A percentile compares a stretch with the other conserved stretches of the same genome.
Conservation (phyloP, 2,797 vertebrate genomes). For the Gila robusta region DNA sequence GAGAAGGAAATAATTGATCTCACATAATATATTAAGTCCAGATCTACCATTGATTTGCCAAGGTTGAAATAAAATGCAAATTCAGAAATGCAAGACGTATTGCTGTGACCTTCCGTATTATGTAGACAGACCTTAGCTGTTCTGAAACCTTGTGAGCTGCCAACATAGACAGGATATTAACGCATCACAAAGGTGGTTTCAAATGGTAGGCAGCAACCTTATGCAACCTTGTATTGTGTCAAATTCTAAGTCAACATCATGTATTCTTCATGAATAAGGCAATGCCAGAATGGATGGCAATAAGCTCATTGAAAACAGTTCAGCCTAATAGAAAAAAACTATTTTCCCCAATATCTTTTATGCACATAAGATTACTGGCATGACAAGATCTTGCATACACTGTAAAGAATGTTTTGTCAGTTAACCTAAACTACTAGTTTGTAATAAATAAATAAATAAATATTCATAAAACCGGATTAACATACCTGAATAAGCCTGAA, state of each 20-base stretch:
- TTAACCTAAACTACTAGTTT: not conserved
- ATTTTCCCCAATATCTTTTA: not conserved
- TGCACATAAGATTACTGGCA: not conserved
- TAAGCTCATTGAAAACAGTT: not conserved
- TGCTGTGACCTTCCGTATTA: slow-evolving; percentile 9
- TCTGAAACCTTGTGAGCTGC: not conserved
- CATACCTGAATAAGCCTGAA: not conserved
- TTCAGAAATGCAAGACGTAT: not conserved
- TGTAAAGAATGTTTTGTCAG: not conserved
- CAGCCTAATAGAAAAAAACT: not conserved
- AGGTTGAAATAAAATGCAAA: slow-evolving; percentile 36
- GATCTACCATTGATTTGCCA: slow-evolving; percentile 18
- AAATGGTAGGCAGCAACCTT: not conserved
- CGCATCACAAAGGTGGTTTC: not conserved
- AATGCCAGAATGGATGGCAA: not conserved
- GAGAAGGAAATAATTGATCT: slow-evolving; percentile 28
- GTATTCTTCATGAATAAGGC: not conserved
- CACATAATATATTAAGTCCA: slow-evolving; percentile 9
- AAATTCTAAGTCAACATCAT: not conserved
- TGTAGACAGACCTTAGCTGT: not conserved
- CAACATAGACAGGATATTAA: not conserved
- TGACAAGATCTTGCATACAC: not conserved
- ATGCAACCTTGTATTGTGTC: not conserved
- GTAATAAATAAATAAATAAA: not conserved
- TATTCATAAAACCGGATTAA: not conserved